phyloP scores from a whole-genome alignment of 2,888 invertebrate genomes.

The Limnephilus lunatus region DNA sequence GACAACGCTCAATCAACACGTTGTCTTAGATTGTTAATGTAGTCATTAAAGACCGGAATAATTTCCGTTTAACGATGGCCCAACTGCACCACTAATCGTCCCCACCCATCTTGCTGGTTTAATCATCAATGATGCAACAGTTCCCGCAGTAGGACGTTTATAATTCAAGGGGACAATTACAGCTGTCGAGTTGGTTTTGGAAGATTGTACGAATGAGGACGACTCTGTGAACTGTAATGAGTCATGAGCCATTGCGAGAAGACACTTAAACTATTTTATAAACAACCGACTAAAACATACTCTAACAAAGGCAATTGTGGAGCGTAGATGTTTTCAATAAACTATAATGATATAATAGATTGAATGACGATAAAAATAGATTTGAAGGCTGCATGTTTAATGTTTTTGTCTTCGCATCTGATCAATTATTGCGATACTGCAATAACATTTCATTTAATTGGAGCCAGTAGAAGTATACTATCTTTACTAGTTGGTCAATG shows the following conservation, averaged over 20 bases:
- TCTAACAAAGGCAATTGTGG: slow-evolving; percentile 21
- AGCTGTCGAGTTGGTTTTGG: background rate
- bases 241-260: background rate
- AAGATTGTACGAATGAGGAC: background rate
- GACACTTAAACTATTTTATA: background rate
- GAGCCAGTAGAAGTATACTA: too few relatives aligned
- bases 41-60: background rate
- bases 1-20: background rate
- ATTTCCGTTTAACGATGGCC: background rate
- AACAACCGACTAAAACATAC: background rate
- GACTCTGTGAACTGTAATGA: background rate
- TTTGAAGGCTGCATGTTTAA: background rate
- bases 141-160: background rate
- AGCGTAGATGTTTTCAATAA: background rate
- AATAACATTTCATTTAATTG: too few relatives aligned
- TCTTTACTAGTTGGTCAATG: too few relatives aligned
- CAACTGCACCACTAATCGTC: background rate
- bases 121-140: slow-evolving; percentile 2
- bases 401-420: background rate
- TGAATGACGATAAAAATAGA: background rate
- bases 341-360: background rate
- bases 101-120: background rate
- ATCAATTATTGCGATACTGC: too few relatives aligned
- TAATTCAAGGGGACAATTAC: slow-evolving; percentile 10
- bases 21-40: background rate